A percentile compares a stretch with the other conserved stretches of the same genome.
phyloP scores from a whole-genome alignment of 2,888 invertebrate genomes.

The Meiosimyza decipiens region DNA sequence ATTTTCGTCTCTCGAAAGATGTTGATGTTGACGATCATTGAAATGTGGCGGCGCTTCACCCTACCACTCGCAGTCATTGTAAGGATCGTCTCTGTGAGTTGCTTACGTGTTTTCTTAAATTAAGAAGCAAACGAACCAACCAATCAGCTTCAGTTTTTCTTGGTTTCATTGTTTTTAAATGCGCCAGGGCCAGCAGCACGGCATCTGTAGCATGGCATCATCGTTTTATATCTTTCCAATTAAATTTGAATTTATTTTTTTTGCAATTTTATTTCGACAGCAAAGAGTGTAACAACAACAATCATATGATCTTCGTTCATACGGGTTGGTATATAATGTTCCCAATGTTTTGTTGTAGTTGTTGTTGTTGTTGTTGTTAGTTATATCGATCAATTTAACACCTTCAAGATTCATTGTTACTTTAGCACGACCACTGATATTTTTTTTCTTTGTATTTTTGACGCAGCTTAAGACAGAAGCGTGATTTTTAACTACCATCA shows the following conservation, averaged over 20 bases:
- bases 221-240: slow-evolving; percentile 62
- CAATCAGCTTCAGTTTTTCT: slow-evolving; percentile 42
- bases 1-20: slow-evolving; percentile 40
- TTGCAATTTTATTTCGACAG: slow-evolving; percentile 49
- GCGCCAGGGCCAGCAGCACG: background rate
- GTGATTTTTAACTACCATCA: too few relatives aligned
- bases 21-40: slow-evolving; percentile 45
- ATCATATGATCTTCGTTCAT: slow-evolving; percentile 28
- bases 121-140: slow-evolving; percentile 64
- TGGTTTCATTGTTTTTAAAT: background rate
- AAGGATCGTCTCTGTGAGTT: background rate
- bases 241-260: slow-evolving; percentile 66
- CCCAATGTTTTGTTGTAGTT: slow-evolving; percentile 25
- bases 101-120: slow-evolving; percentile 57
- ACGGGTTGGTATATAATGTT: slow-evolving; percentile 17
- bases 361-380: background rate
- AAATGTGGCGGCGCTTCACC: slow-evolving; percentile 45
- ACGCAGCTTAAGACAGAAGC: too few relatives aligned
- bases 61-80: slow-evolving; percentile 10
- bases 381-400: slow-evolving; percentile 17
- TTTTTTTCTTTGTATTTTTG: too few relatives aligned
- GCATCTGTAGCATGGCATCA: slow-evolving; percentile 34
- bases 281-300: slow-evolving; percentile 23
- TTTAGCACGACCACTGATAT: background rate
- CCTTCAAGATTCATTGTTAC: slow-evolving; percentile 13